Evolutionary conservation across 1,140 invertebrate genomes (phyloP).

Genomic region (Meloidogyne exigua): DNA sequence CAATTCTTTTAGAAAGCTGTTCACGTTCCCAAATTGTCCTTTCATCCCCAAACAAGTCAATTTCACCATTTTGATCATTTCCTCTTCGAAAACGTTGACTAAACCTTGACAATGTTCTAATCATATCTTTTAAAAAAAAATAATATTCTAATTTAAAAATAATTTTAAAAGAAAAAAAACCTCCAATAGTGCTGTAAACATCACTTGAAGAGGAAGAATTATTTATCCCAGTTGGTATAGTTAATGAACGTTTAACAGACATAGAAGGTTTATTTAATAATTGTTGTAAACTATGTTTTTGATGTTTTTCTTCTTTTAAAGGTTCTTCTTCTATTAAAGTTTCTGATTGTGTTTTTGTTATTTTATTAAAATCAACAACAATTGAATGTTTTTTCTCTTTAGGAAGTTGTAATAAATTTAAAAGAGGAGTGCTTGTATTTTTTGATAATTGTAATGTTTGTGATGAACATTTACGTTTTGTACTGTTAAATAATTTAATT

Average conservation of each 20-base stretch:
- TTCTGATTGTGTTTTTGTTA: slow-evolving; percentile 1
- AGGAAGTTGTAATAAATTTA: not conserved
- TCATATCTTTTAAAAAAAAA: slow-evolving; percentile 26
- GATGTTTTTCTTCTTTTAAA: not conserved
- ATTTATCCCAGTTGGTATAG: slow-evolving; percentile 10
- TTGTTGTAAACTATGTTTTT: not conserved
- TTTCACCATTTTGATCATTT: slow-evolving; percentile 17
- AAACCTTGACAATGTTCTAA: slow-evolving; percentile 28
- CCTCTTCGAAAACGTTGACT: slow-evolving; percentile 28
- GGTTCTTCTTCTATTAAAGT: not conserved
- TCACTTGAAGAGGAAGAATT: not conserved
- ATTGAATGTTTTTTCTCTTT: not conserved
- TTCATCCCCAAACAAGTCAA: slow-evolving; percentile 48
- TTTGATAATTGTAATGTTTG: not conserved
- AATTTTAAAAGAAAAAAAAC: slow-evolving; percentile 12
- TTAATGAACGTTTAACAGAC: slow-evolving; percentile 13
- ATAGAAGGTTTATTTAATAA: not conserved
- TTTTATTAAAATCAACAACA: not conserved
- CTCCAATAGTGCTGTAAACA: slow-evolving; percentile 32
- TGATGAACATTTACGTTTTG: not conserved
- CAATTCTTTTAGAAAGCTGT: slow-evolving; percentile 68
- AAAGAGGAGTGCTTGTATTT: not conserved
- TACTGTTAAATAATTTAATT: not conserved
- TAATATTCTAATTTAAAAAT: slow-evolving; percentile 13
- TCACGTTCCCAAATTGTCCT: slow-evolving; percentile 43